Evolutionary conservation across 2,113 vertebrate genomes (phyloP), one percentile per base, ranked within the genome.

Genomic region (Cryptomyrus ogoouensis): DNA sequence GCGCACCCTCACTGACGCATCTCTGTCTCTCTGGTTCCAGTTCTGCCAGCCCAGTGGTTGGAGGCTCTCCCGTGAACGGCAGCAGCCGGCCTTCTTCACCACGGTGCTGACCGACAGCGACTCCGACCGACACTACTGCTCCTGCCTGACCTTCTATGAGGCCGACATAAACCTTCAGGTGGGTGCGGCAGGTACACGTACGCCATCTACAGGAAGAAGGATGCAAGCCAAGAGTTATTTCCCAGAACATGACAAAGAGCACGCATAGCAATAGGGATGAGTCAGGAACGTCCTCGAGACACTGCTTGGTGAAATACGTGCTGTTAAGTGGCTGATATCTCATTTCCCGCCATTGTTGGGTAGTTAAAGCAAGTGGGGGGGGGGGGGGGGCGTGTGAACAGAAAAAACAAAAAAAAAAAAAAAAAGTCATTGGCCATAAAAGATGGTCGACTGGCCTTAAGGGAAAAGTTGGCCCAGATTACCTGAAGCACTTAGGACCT

Each of bases 31-130:
- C 24, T 93, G 52, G 88, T 92, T 93, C 90, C 94, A 99, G 98
- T 99, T 99, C 93, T 99, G 98, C 95, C 98, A 99, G 94, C 98
- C 98, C 89, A 96, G 96, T 89, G 98, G 98, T 92, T 99, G 98
- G 98, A 97, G 97, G 92, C 93, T 98, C 85, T 98, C 97, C 0
- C 96, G 96, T 74, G 97, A 99, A 84, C 95, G 98, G 90, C 99
- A 97, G 58, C 95, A 96, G 39, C 98, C 98, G 17, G 98, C 98
- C 0, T 99, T 99, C 94, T 99, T 99, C 90, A 97, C 99, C 49
- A 97, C 98, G 91, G 98, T 99, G 94, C 93, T 99, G 94, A 99
- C 98, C 15, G 98, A 99, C 91, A 99, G 99, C 10, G 98, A 99
- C 91, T 99, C 98, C 1, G 97, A 99, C 94, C 94, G 98, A 66